A percentile compares a stretch with the other conserved stretches of the same genome.
phyloP scores from a whole-genome alignment of 2,888 invertebrate genomes.

The Erynnis tages region DNA sequence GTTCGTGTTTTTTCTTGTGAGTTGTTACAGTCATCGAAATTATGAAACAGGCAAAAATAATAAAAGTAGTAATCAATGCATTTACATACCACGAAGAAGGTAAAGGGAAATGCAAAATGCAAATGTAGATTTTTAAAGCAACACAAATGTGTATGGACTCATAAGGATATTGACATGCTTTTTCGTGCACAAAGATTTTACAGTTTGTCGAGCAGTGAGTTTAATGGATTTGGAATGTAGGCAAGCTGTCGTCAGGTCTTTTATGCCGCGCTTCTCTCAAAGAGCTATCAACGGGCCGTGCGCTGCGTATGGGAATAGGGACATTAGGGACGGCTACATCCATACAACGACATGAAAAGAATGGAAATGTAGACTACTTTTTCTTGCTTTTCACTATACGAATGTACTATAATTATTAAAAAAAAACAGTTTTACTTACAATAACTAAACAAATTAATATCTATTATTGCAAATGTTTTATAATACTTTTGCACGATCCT shows the following conservation, averaged over 20 bases:
- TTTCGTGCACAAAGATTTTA: conserved; percentile 19
- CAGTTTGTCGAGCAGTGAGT: conserved; percentile 21
- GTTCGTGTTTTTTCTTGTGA: conserved; percentile 3
- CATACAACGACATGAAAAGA: neutral
- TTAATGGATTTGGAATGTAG: conserved; percentile 21
- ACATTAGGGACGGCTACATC: no score
- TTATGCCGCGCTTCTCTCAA: conserved; percentile 19
- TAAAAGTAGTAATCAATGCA: no score
- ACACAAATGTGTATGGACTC: neutral
- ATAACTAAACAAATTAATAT: no score
- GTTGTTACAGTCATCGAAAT: no score
- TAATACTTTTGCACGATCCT: no score
- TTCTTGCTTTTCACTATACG: no score
- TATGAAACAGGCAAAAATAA: no score
- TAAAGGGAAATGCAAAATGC: neutral
- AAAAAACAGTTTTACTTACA: no score
- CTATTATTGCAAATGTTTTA: no score
- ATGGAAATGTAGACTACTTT: no score
- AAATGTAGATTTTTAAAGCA: neutral
- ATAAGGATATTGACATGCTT: conserved; percentile 22
- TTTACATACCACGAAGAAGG: neutral
- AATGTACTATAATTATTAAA: no score
- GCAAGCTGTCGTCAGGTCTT: conserved; percentile 9
- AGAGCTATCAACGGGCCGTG: conserved; percentile 3
- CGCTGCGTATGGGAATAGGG: no score